Evolutionary conservation across 2,888 invertebrate genomes (phyloP).

Genomic region (Spicauda simplicius): DNA sequence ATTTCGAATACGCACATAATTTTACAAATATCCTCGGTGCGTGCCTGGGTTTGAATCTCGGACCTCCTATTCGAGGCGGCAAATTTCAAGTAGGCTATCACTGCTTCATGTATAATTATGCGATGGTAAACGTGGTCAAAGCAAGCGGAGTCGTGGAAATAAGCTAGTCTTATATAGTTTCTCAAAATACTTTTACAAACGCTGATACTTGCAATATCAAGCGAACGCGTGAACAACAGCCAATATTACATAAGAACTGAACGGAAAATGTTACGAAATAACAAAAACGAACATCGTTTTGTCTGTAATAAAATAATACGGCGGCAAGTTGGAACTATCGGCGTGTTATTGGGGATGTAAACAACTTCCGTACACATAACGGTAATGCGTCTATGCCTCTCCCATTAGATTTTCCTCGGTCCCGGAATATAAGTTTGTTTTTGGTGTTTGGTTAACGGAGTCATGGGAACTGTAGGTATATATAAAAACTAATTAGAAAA

Average conservation of each 20-base stretch:
- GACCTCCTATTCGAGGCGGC: too few species aligned
- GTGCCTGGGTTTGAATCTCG: too few species aligned
- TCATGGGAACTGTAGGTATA: too few species aligned
- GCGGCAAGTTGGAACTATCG: conserved; percentile 4
- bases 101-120: too few species aligned
- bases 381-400: neutral
- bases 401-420: neutral
- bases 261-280: neutral
- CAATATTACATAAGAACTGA: neutral
- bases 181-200: neutral
- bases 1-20: too few species aligned
- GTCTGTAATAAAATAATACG: neutral
- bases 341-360: conserved; percentile 2
- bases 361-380: conserved; percentile 4
- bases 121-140: too few species aligned
- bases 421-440: neutral
- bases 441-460: neutral
- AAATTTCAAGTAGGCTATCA: too few species aligned
- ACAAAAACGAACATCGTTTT: conserved; percentile 5
- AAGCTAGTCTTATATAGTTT: too few species aligned
- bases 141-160: too few species aligned
- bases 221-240: neutral
- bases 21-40: too few species aligned
- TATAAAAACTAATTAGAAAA: too few species aligned
- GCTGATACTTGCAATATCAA: neutral